Conservation (phyloP, 1,140 invertebrate genomes). For the Zaprionus vittiger region DNA sequence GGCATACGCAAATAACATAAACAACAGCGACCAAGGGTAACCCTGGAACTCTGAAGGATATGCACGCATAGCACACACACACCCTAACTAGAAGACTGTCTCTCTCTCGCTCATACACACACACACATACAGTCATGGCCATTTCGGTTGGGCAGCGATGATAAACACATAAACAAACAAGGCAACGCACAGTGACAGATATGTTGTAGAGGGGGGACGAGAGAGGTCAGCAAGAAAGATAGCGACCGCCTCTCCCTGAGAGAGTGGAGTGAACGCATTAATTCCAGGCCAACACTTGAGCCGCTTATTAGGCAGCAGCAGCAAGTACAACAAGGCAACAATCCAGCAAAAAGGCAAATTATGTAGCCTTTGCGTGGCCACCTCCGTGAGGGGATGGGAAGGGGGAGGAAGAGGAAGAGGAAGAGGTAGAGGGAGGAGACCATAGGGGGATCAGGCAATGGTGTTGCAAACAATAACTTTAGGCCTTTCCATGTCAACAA, state of each 20-base stretch:
- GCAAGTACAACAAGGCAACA: neutral
- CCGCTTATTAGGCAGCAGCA: conserved; percentile 63
- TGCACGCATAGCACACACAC: neutral
- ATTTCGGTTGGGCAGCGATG: neutral
- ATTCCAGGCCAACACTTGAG: conserved; percentile 76
- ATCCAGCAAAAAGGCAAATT: conserved; percentile 56
- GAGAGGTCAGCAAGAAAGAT: neutral
- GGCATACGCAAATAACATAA: conserved; percentile 3
- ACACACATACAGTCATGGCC: neutral
- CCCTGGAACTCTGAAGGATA: neutral
- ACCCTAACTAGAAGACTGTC: neutral
- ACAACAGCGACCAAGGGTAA: neutral
- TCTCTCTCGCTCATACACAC: neutral
- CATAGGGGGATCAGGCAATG: conserved; percentile 20
- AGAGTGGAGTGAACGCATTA: conserved; percentile 56
- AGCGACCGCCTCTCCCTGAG: neutral
- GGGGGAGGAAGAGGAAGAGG: neutral
- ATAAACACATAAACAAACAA: conserved; percentile 5
- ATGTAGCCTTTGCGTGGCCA: conserved; percentile 49
- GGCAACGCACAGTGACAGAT: conserved; percentile 1
- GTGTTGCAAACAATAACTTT: conserved; percentile 74
- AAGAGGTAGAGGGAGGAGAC: neutral
- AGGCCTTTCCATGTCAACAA: conserved; percentile 78
- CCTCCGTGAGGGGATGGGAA: neutral
- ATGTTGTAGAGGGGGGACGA: neutral